Evolutionary conservation across 2,888 invertebrate species (phyloP).

Genomic region (Hermaeophaga mercurialis): DNA sequence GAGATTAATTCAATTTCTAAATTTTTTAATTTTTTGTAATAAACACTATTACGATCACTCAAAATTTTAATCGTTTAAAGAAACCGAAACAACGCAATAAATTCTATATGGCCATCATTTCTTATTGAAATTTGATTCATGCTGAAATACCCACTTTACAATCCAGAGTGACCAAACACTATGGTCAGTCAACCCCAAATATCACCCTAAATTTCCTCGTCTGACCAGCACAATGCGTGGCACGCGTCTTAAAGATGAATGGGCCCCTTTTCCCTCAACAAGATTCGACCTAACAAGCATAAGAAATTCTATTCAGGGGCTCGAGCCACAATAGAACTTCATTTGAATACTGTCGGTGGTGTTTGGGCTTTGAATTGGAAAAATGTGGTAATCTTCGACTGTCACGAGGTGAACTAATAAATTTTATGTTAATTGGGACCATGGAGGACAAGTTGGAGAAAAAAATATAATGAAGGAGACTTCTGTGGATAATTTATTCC

Average conservation of each 20-base stretch:
- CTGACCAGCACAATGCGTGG: conserved; percentile 39
- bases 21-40: too few species aligned
- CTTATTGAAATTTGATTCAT: too few species aligned
- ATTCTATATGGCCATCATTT: too few species aligned
- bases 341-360: conserved; percentile 34
- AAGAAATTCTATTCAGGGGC: conserved; percentile 38
- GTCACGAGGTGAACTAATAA: conserved; percentile 29
- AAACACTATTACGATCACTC: too few species aligned
- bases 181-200: conserved; percentile 53
- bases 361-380: conserved; percentile 22
- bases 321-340: conserved; percentile 32
- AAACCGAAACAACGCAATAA: too few species aligned
- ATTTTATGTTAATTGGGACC: conserved; percentile 11
- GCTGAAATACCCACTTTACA: too few species aligned
- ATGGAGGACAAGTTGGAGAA: too few species aligned
- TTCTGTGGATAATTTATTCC: too few species aligned
- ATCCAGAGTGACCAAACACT: conserved; percentile 40
- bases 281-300: conserved; percentile 37
- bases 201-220: conserved; percentile 39
- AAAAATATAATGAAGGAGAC: too few species aligned
- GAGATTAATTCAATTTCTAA: too few species aligned
- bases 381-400: conserved; percentile 25
- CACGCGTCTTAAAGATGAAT: conserved; percentile 45
- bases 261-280: conserved; percentile 30
- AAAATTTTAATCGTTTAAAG: too few species aligned